phyloP scores from a whole-genome alignment of 2,888 invertebrate genomes.

The Leistus spinibarbis region DNA sequence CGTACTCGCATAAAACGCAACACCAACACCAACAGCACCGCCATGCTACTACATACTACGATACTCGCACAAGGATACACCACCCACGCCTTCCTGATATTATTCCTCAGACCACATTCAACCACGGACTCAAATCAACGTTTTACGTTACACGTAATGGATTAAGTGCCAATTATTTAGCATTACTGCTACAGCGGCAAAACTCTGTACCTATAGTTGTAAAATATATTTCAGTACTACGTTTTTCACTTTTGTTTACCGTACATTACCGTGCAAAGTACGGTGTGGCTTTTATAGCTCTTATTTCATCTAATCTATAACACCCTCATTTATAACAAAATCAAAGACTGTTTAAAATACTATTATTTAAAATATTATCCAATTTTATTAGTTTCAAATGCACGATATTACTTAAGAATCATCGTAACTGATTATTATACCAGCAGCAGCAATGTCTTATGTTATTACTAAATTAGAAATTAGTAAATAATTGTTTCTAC shows the following conservation, averaged over 20 bases:
- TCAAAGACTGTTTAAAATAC: too few species aligned
- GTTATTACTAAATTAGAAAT: too few species aligned
- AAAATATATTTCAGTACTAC: neutral
- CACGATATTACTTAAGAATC: too few species aligned
- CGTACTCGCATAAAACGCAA: neutral
- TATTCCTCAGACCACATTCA: neutral
- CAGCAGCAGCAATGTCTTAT: too few species aligned
- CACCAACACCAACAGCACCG: neutral
- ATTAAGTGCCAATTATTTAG: constrained; percentile 33
- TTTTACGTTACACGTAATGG: neutral
- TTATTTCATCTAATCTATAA: neutral
- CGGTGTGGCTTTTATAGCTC: neutral
- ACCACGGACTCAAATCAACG: neutral
- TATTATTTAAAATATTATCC: too few species aligned
- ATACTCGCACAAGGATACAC: neutral
- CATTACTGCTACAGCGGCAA: neutral
- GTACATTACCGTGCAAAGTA: neutral
- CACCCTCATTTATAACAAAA: too few species aligned
- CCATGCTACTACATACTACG: neutral
- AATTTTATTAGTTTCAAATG: too few species aligned
- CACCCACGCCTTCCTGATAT: neutral
- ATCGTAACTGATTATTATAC: too few species aligned
- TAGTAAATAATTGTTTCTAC: too few species aligned
- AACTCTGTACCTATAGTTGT: neutral
- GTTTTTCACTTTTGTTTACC: neutral